Evolutionary conservation across 2,797 vertebrate species (phyloP), one percentile per base, ranked within the genome.

Genomic region (Neostethus bicornis): DNA sequence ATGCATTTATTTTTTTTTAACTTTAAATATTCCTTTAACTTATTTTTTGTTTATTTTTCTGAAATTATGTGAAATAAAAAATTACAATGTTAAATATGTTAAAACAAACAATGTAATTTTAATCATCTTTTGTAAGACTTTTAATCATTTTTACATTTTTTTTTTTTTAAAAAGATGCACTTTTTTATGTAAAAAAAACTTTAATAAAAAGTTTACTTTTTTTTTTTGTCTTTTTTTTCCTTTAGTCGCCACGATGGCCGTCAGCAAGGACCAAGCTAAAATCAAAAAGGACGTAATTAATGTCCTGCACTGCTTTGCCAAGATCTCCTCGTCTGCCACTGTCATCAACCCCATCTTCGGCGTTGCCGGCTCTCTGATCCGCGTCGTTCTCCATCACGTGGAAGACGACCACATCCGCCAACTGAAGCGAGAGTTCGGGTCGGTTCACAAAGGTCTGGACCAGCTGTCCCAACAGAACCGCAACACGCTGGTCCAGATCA

Each of bases 301-400:
- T 74, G 91, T 90, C 29, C 87, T 92, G 0, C 23, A 88, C 58
- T 92, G 91, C 0, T 82, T 93, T 53, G 87, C 89, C 67, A 78
- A 87, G 68, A 92, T 93, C 81, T 93, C 91, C 10, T 92, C 92
- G 0, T 92, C 92, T 0, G 92, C 92, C 0, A 76, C 92, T 0
- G 92, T 93, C 69, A 85, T 93, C 0, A 93, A 93, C 83, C 92
- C 92, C 62, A 93, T 93, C 13, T 93, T 93, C 0, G 92, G 92
- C 1, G 75, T 93, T 42, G 91, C 89, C 0, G 91, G 92, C 1
- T 91, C 91, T 3, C 81, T 93, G 54, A 90, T 93, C 75, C 86
- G 90, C 0, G 90, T 93, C 70, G 91, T 93, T 45, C 78, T 93
- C 42, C 88, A 92, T 66, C 89, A 93, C 8, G 49, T 93, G 0